Conservation (phyloP, 2,113 vertebrate species). For the Sapajus apella region DNA sequence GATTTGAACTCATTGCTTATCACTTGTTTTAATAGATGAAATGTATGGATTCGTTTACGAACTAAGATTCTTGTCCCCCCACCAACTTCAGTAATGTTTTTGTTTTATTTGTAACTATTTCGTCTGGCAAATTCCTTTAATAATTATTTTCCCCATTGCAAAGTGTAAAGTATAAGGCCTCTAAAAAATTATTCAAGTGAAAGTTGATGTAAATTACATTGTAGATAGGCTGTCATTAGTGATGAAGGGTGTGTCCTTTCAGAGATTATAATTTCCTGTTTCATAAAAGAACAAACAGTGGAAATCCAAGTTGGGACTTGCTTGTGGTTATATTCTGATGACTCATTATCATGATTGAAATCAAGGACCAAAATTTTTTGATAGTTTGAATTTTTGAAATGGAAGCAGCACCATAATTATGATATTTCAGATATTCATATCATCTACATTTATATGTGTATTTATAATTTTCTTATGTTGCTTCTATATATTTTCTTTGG, state of each 20-base stretch:
- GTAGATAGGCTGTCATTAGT: neutral
- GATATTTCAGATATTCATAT: neutral
- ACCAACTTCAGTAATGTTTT: conserved; percentile 1
- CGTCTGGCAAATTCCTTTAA: neutral
- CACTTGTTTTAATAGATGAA: neutral
- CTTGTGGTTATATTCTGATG: neutral
- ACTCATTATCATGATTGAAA: conserved; percentile 43
- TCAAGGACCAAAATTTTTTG: neutral
- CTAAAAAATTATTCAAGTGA: conserved; percentile 34
- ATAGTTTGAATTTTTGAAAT: neutral
- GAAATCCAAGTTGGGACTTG: conserved; percentile 68
- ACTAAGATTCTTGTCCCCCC: conserved; percentile 38
- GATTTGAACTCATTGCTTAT: neutral
- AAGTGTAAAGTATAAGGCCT: neutral
- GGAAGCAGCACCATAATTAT: neutral
- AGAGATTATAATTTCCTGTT: conserved; percentile 65
- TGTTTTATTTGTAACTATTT: conserved; percentile 50
- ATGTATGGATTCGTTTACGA: neutral
- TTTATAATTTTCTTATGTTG: neutral
- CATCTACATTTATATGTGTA: neutral
- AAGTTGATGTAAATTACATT: conserved; percentile 33
- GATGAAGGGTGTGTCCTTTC: conserved; percentile 62
- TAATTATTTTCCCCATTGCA: neutral
- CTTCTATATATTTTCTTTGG: neutral
- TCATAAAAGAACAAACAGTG: conserved; percentile 21